Conservation (phyloP, 1,140 invertebrate genomes). For the Colletes gigas region DNA sequence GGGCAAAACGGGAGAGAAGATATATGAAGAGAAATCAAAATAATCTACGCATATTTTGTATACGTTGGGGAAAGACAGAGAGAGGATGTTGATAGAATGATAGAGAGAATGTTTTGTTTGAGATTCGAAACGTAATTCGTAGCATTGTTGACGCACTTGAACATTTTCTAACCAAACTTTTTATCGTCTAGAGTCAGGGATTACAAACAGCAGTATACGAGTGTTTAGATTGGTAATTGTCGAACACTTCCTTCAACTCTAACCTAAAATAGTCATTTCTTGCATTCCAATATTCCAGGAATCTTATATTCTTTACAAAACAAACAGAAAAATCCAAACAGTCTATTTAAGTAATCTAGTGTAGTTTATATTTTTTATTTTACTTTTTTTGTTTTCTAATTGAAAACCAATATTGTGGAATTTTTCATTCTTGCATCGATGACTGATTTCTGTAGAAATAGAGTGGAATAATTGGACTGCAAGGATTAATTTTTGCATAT, state of each 20-base stretch:
- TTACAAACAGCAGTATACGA: neutral
- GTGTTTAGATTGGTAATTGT: too few species aligned
- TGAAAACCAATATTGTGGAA: too few species aligned
- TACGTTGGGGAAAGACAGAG: constrained; percentile 18
- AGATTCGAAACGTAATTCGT: neutral
- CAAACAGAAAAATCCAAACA: too few species aligned
- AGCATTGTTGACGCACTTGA: neutral
- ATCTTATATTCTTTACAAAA: too few species aligned
- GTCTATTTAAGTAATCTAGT: too few species aligned
- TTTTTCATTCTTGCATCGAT: too few species aligned
- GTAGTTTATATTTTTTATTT: too few species aligned
- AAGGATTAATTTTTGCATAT: neutral
- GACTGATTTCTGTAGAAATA: too few species aligned
- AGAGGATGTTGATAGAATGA: constrained; percentile 14
- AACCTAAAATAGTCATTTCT: neutral
- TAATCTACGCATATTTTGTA: constrained; percentile 45
- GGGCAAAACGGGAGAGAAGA: neutral
- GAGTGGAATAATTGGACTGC: neutral
- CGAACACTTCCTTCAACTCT: too few species aligned
- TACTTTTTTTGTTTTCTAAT: too few species aligned
- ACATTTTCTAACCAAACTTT: constrained; percentile 6
- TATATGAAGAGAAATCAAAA: constrained; percentile 31
- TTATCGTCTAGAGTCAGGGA: neutral
- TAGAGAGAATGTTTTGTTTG: neutral
- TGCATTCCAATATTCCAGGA: neutral